phyloP scores from a whole-genome alignment of 2,113 vertebrate genomes.

The Oncorhynchus clarkii region DNA sequence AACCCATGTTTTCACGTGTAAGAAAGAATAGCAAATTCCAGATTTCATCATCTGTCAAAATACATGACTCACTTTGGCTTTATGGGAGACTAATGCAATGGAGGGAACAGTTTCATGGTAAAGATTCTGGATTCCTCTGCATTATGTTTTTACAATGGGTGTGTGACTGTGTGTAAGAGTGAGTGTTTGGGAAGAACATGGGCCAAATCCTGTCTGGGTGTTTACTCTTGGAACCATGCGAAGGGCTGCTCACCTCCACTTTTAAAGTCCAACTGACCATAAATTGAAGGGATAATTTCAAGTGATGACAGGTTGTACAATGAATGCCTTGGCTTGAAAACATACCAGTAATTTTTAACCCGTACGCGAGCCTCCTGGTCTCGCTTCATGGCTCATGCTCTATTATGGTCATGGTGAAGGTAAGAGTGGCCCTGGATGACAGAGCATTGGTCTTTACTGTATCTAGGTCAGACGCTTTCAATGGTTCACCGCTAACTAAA shows the following conservation, averaged over 20 bases:
- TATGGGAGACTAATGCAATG: slow-evolving; percentile 25
- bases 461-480: slow-evolving; percentile 44
- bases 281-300: slow-evolving; percentile 32
- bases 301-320: neutral
- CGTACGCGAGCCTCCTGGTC: too few species aligned
- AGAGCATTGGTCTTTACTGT: slow-evolving; percentile 4
- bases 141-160: slow-evolving; percentile 45
- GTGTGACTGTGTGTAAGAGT: slow-evolving; percentile 17
- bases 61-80: slow-evolving; percentile 46
- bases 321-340: neutral
- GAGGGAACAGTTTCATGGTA: slow-evolving; percentile 39
- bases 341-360: too few species aligned
- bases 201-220: slow-evolving; percentile 24
- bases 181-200: slow-evolving; percentile 10
- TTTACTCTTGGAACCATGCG: slow-evolving; percentile 35
- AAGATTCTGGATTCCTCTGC: slow-evolving; percentile 21
- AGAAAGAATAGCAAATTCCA: too few species aligned
- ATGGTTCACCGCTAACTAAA: slow-evolving; percentile 40
- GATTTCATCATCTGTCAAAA: neutral
- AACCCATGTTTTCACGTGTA: too few species aligned
- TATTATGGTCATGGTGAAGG: neutral
- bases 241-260: slow-evolving; percentile 4
- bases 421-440: neutral
- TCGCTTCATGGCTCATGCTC: too few species aligned
- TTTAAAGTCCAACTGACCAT: slow-evolving; percentile 10